These are phyloP conservation scores for Limnodromus scolopaceus DNA, from an alignment of 2,797 vertebrate genomes.

Conservation along the genomic window DNA sequence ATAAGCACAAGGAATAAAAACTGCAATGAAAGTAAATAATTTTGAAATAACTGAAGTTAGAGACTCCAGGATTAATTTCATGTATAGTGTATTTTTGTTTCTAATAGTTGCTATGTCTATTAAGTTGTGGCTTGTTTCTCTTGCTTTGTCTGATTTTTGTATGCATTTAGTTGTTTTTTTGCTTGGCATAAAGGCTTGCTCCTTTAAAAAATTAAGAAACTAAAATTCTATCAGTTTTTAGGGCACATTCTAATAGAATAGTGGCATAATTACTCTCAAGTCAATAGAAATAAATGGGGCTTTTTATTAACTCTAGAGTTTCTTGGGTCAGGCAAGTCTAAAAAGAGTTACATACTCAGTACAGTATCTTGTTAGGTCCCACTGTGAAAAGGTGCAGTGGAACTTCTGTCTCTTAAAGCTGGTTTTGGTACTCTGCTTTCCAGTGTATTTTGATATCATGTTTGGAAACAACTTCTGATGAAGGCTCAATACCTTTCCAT, in stretches of 20 bases:
- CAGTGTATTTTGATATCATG: neutral
- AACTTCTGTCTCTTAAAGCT: neutral
- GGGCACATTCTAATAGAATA: neutral
- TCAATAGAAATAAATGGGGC: neutral
- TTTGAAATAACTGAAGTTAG: neutral
- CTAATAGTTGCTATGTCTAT: neutral
- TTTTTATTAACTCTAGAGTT: neutral
- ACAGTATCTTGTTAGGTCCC: neutral
- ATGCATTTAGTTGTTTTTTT: neutral
- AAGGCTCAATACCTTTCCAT: neutral
- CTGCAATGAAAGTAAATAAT: neutral
- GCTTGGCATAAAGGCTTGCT: neutral
- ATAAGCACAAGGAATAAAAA: neutral
- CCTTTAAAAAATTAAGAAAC: neutral
- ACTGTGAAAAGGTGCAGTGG: neutral
- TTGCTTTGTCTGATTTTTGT: neutral
- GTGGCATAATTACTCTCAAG: neutral
- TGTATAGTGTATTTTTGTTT: neutral
- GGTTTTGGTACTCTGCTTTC: neutral
- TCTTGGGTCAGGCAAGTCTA: neutral
- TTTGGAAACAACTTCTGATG: neutral
- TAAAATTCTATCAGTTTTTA: neutral
- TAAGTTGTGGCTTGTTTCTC: neutral
- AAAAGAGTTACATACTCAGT: neutral
- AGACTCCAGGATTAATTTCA: neutral